Conservation (phyloP, 1,140 invertebrate genomes). For the Drosophila parabipectinata region DNA sequence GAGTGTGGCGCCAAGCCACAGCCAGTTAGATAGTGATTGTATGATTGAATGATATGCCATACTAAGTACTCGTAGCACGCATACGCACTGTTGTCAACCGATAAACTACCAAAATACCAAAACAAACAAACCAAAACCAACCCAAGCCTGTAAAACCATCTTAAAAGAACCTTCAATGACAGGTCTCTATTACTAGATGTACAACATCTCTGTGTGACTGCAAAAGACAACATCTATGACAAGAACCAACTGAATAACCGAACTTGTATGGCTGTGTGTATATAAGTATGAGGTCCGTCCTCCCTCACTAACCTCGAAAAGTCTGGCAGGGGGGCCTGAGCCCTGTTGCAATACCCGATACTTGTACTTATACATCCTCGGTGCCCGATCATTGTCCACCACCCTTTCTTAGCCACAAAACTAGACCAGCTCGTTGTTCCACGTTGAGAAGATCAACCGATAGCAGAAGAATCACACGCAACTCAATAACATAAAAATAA, state of each 20-base stretch:
- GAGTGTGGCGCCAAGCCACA: conserved; percentile 29
- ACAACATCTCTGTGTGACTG: conserved; percentile 39
- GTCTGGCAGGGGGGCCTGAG: conserved; percentile 14
- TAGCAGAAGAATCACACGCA: conserved; percentile 42
- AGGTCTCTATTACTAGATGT: conserved; percentile 37
- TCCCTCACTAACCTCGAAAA: conserved; percentile 24
- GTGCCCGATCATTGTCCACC: conserved; percentile 32
- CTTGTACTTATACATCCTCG: conserved; percentile 25
- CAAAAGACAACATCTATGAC: conserved; percentile 25
- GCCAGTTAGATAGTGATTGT: conserved; percentile 57
- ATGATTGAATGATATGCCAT: conserved; percentile 68
- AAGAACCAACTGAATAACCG: conserved; percentile 29
- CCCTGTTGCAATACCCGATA: conserved; percentile 47
- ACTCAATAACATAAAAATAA: conserved; percentile 42
- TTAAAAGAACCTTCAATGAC: conserved; percentile 55
- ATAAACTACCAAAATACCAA: conserved; percentile 32
- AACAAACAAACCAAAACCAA: conserved; percentile 35
- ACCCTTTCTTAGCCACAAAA: conserved; percentile 22
- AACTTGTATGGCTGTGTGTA: conserved; percentile 35
- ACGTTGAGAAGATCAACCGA: conserved; percentile 48
- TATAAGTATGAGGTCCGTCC: conserved; percentile 6
- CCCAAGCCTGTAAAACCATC: conserved; percentile 33
- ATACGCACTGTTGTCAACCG: conserved; percentile 60
- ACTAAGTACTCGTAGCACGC: conserved; percentile 64
- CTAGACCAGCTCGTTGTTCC: conserved; percentile 59